Base-by-base conservation (phyloP, 2,888 invertebrate genomes). In the Callinectes sapidus region DNA sequence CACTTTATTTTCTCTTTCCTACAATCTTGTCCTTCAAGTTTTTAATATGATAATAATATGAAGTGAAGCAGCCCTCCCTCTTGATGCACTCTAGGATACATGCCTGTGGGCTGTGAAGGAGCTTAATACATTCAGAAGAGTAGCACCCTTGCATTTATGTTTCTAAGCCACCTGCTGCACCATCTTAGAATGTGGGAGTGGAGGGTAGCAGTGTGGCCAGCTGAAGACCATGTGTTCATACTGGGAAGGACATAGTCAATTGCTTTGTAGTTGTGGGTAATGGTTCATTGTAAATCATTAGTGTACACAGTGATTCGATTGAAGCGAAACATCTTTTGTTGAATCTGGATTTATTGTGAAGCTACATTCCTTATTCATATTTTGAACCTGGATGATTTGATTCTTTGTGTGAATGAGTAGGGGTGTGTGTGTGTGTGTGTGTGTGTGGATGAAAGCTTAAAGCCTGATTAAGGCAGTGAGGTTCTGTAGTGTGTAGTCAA, bases 341-440 rank as follows among this genome's bases (percentile, higher is more conserved):
- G 35, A 81, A 35, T 2, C 35, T 14, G 13, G 28, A 5, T 81
- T 81, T 81, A 71, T 81, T 32, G 35, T 81, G 81, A 81, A 81
- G 71, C 28, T 71, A 81, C 81, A 81, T 81, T 81, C 81, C 81
- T 35, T 16, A 81, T 81, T 14, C n/a, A n/a, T 16, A 81, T 35
- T 35, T 35, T 16, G n/a, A 81, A 32, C 81, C 81, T 14, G 81
- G 81, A 81, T 35, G 81, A 35, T 35, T 81, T 13, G 5, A 81
- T 35, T 35, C 16, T 35, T 81, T 81, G 16, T 81, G 81, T 81
- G 81, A 35, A 32, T 81, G 16, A 16, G 81, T 16, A n/a, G n/a
- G 3, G 71, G 0, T 71, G 71, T 28, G 28, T 18, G 71, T 61
- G 35, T 23, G 23, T 61, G 81, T 35, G 13, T 81, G 81, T 81